Evolutionary conservation across 2,888 invertebrate genomes (phyloP).

Genomic region (Nemurella pictetii): DNA sequence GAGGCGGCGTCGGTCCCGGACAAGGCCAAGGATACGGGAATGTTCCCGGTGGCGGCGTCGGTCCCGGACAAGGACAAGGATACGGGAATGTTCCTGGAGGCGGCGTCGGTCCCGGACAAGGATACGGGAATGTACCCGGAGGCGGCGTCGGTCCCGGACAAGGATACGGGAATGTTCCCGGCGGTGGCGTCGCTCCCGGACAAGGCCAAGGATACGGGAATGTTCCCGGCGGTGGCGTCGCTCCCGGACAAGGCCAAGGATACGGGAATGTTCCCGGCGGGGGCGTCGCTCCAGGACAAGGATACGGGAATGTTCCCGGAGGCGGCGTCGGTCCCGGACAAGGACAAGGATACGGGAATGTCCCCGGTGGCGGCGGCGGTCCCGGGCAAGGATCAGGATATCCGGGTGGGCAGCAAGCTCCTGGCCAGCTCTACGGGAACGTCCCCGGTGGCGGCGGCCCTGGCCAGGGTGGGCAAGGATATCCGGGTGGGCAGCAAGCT

Average conservation of each 20-base stretch:
- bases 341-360: constrained; percentile 28
- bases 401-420: neutral
- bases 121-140: constrained; percentile 27
- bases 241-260: constrained; percentile 29
- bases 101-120: constrained; percentile 29
- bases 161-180: constrained; percentile 31
- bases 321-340: constrained; percentile 31
- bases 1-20: neutral
- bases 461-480: constrained; percentile 29
- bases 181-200: constrained; percentile 32
- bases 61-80: constrained; percentile 27
- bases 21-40: constrained; percentile 38
- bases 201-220: constrained; percentile 34
- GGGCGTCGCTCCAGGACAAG: constrained; percentile 26
- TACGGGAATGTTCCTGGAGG: constrained; percentile 6
- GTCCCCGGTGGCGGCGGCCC: constrained; percentile 28
- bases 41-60: constrained; percentile 34
- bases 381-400: constrained; percentile 33
- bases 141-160: constrained; percentile 26
- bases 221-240: constrained; percentile 30
- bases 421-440: constrained; percentile 7
- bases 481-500: constrained; percentile 37
- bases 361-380: constrained; percentile 28
- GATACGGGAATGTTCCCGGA: constrained; percentile 31
- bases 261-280: constrained; percentile 31